These are phyloP conservation scores for Cyclina sinensis DNA, from an alignment of 1,140 invertebrate species.

Conservation along the genomic window DNA sequence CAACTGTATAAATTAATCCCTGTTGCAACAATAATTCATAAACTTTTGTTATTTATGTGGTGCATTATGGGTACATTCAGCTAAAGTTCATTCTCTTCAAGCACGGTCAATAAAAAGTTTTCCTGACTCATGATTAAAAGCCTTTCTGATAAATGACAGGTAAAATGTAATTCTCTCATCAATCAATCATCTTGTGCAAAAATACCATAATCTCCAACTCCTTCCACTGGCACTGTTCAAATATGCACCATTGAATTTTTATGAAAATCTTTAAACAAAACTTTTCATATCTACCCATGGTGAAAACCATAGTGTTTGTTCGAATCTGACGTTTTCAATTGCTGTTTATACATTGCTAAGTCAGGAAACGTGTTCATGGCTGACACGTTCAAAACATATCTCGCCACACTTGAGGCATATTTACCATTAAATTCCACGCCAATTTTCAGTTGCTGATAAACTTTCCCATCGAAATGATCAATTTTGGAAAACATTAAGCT, in stretches of 20 bases:
- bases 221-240: not conserved
- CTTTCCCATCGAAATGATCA: conserved; percentile 62
- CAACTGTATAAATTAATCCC: too few species aligned
- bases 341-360: conserved; percentile 66
- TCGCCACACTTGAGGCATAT: conserved; percentile 58
- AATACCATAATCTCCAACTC: conserved; percentile 41
- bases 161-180: conserved; percentile 16
- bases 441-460: conserved; percentile 59
- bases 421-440: conserved; percentile 55
- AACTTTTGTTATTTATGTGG: not conserved
- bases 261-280: conserved; percentile 46
- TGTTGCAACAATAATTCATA: too few species aligned
- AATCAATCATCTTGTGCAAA: conserved; percentile 16
- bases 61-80: not conserved
- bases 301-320: conserved; percentile 30
- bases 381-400: conserved; percentile 52
- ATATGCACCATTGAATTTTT: conserved; percentile 4
- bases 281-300: not conserved
- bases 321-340: conserved; percentile 64
- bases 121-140: not conserved
- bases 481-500: conserved; percentile 62
- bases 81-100: conserved; percentile 6
- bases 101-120: not conserved
- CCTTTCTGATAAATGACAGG: conserved; percentile 10
- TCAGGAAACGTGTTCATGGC: conserved; percentile 57